Base-by-base conservation (phyloP, 2,888 invertebrate species). In the Cosmia pyralina region DNA sequence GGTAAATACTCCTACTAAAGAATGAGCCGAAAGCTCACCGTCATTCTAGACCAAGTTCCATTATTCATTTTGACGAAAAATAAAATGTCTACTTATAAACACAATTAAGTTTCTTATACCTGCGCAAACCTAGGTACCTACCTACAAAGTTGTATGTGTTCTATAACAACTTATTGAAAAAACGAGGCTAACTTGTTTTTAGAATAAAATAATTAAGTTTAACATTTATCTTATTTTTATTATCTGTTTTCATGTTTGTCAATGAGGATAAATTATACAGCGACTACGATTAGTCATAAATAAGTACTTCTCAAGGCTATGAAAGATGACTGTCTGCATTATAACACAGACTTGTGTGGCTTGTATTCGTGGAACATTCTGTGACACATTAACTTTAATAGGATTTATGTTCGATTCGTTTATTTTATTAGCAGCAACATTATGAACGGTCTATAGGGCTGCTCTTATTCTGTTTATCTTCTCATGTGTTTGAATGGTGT, bases 221-320 rank as follows among this genome's bases (percentile, higher is more conserved):
- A 50, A 72, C 48, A 55, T 72, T 66, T 72, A 71, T 81, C 73
- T 81, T 74, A 73, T 79, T 79, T 81, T 85, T 79, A 79, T 73
- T 76, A 84, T 84, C 75, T 75, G 79, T 87, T 83, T 82, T 74
- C 66, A 74, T 83, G 77, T 76, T 87, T 79, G 87, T 88, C 86
- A 85, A 90, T 85, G 88, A 91, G 91, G 91, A 93, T 91, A 92
- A 91, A 92, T 84, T 87, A 75, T 79, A 83, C 75, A 81, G 85
- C 77, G 82, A 77, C 80, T 71, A 79, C 87, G 85, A 91, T 92
- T 92, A 92, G 88, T 93, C 92, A 92, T 87, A 86, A 87, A 92
- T 86, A 84, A 86, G 83, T 89, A 88, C 89, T 87, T 88, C 84
- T 90, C 92, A 93, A 93, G 93, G 93, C 88, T 90, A 89, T 80